Conservation (phyloP, 1,140 invertebrate genomes). For the Drosophila murphyi region DNA sequence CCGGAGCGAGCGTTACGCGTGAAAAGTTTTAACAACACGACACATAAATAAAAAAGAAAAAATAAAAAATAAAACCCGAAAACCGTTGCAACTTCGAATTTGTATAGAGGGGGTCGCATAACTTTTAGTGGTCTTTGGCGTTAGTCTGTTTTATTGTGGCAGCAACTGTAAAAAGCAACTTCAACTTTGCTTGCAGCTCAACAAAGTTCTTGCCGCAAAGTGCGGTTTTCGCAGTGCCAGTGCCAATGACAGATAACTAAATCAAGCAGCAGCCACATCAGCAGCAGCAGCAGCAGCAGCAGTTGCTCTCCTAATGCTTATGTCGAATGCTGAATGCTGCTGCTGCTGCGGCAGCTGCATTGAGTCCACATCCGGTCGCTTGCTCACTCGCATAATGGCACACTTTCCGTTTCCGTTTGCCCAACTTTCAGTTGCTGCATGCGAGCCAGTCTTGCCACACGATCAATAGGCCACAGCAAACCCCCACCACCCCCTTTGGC, state of each 20-base stretch:
- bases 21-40: constrained; percentile 48
- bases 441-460: background rate
- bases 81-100: constrained; percentile 20
- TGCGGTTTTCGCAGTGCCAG: constrained; percentile 39
- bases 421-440: constrained; percentile 30
- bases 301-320: background rate
- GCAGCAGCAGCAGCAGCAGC: background rate
- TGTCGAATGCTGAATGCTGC: too few species aligned
- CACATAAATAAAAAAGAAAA: constrained; percentile 23
- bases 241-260: constrained; percentile 64
- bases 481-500: background rate
- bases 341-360: constrained; percentile 22
- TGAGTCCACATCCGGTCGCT: constrained; percentile 32
- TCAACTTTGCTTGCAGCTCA: constrained; percentile 50
- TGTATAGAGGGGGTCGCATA: constrained; percentile 29
- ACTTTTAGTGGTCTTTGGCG: constrained; percentile 61
- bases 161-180: constrained; percentile 45
- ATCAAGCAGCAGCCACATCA: constrained; percentile 43
- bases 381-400: constrained; percentile 65
- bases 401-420: constrained; percentile 75
- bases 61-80: background rate
- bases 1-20: constrained; percentile 43
- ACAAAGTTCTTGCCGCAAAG: constrained; percentile 62
- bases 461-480: constrained; percentile 46
- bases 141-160: constrained; percentile 49